Percentiles rank a stretch among this genome's conserved stretches.
Evolutionary conservation across 2,888 invertebrate species (phyloP).

Genomic region (Malachius bipustulatus): DNA sequence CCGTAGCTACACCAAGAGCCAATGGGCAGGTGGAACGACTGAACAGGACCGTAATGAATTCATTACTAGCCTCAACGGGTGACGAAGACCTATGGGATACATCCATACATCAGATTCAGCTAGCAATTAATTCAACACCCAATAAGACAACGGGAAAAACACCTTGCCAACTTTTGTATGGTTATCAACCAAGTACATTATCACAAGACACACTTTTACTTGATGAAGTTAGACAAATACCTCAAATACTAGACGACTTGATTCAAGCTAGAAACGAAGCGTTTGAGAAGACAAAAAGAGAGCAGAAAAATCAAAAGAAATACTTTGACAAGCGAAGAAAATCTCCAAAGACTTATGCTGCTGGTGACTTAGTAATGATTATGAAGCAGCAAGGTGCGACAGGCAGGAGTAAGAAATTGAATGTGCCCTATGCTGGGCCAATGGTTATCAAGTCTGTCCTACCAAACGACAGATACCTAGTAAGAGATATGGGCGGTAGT

Average conservation of each 20-base stretch:
- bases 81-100: slow-evolving; percentile 29
- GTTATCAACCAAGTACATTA: slow-evolving; percentile 6
- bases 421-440: slow-evolving; percentile 7
- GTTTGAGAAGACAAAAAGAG: background rate
- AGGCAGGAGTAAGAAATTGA: slow-evolving; percentile 8
- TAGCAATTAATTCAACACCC: slow-evolving; percentile 24
- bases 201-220: background rate
- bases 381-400: slow-evolving; percentile 1
- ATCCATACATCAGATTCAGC: slow-evolving; percentile 25
- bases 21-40: slow-evolving; percentile 26
- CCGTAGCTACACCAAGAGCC: no score
- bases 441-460: slow-evolving; percentile 4
- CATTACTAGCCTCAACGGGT: no score
- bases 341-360: slow-evolving; percentile 6
- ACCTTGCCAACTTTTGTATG: slow-evolving; percentile 5
- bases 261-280: slow-evolving; percentile 2
- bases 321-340: no score
- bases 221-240: slow-evolving; percentile 4
- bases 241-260: background rate
- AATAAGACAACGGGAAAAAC: slow-evolving; percentile 11
- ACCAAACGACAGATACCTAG: slow-evolving; percentile 7
- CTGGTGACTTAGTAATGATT: slow-evolving; percentile 8
- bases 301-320: slow-evolving; percentile 8
- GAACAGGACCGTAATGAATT: slow-evolving; percentile 25
- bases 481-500: slow-evolving; percentile 6